Base-by-base conservation (phyloP, 2,113 vertebrate genomes). In the Leptocoma aspasia region DNA sequence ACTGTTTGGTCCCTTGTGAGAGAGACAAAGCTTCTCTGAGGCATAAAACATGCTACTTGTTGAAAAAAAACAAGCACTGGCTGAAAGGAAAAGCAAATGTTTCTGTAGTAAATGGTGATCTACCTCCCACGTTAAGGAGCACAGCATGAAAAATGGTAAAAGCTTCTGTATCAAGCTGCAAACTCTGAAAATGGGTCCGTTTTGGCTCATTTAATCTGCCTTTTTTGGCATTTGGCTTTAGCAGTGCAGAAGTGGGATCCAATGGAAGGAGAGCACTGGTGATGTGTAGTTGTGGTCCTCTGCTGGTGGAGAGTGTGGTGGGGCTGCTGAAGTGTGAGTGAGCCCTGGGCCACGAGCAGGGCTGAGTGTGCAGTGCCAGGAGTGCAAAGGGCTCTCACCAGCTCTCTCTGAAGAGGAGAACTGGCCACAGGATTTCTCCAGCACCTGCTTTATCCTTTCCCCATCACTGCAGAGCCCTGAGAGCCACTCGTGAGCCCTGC, bases 51-150 rank as follows among this genome's bases (percentile, higher is more conserved):
- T 0, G 0, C 39, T 42, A 71, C 71, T n/a, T 31, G 31, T 37
- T 66, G 72, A 61, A 71, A 63, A 54, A 66, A 50, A 39, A 19
- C n/a, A 18, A 68, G 66, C 35, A 7, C 12, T 64, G 87, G 77
- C 87, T 86, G 87, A 47, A 63, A 86, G 65, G 64, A 86, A 50
- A 78, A 86, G 68, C 69, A 57, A 92, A 82, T 84, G 78, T 69
- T 86, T 53, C 72, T 66, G 28, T 42, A 3, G n/a, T 65, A 42
- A 82, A 31, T 9, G 28, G 42, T 66, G 69, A 42, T 37, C 35
- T 89, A 60, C 56, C 77, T 86, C 83, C 77, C 90, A 49, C 10
- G 0, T 44, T 33, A 50, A 54, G 81, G 77, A 86, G 28, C 56
- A 21, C 52, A 70, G 81, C 57, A 9, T 23, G 82, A 59, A 30